These are phyloP conservation scores for Ctenicera cuprea DNA, from an alignment of 2,888 invertebrate genomes.

Conservation along the genomic window DNA sequence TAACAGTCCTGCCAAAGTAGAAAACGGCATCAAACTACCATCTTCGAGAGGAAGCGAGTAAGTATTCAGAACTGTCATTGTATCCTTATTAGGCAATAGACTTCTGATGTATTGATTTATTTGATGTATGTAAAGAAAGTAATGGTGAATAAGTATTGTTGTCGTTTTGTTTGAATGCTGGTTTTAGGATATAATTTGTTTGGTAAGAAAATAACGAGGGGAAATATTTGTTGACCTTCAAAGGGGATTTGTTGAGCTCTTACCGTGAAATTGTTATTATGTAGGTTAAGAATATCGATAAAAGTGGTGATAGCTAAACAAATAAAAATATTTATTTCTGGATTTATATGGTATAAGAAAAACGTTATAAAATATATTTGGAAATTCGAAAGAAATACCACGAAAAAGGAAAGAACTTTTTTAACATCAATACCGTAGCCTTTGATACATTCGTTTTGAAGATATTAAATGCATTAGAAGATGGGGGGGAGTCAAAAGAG, in stretches of 20 bases:
- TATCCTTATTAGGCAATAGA: neutral
- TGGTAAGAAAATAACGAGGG: neutral
- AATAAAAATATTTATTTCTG: no score
- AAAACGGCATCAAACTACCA: slow-evolving; percentile 58
- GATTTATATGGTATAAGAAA: no score
- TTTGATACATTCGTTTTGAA: no score
- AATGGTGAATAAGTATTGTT: neutral
- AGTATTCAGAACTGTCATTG: slow-evolving; percentile 59
- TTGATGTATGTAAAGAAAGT: neutral
- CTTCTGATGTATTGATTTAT: neutral
- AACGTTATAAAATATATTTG: no score
- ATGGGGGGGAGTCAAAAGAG: no score
- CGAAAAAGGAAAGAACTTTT: no score
- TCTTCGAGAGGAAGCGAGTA: slow-evolving; percentile 72
- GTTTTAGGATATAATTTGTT: slow-evolving; percentile 16
- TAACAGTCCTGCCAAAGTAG: slow-evolving; percentile 66
- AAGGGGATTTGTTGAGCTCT: no score
- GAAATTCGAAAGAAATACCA: no score
- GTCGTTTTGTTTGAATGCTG: neutral
- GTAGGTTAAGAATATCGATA: neutral
- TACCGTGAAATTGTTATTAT: slow-evolving; percentile 7
- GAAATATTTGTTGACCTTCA: slow-evolving; percentile 11
- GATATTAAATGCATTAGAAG: no score
- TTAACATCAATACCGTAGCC: no score
- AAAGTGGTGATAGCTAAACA: no score